Percentiles rank a stretch among this genome's conserved stretches.
phyloP scores from a whole-genome alignment of 2,797 vertebrate species.

The Somateria mollissima region DNA sequence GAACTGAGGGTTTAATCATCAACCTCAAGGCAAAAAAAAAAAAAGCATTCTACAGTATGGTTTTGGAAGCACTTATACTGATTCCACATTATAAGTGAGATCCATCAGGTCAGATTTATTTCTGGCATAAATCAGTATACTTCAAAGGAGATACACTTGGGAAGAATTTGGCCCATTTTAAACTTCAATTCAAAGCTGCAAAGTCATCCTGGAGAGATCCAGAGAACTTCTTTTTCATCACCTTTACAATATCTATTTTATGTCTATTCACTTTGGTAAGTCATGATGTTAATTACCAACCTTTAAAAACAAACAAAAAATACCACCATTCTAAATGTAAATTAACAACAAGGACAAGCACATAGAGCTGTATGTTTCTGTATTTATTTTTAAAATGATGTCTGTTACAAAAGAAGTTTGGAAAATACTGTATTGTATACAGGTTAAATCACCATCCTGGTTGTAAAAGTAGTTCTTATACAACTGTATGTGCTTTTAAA shows the following conservation, averaged over 20 bases:
- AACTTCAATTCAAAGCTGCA: background rate
- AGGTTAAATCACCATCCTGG: background rate
- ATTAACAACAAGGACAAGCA: accelerated
- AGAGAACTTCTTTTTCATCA: background rate
- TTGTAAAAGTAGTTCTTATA: background rate
- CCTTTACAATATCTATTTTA: background rate
- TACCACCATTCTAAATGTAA: background rate
- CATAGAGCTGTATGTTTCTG: background rate
- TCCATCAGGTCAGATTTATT: background rate
- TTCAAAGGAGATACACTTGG: background rate
- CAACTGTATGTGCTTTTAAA: background rate
- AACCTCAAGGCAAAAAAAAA: conserved; percentile 2
- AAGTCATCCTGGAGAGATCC: background rate
- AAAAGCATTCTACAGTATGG: background rate
- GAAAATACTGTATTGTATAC: background rate
- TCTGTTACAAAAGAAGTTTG: background rate
- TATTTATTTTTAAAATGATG: background rate
- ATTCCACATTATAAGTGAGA: background rate
- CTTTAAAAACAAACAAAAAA: background rate
- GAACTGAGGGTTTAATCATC: conserved; percentile 16
- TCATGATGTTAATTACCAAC: background rate
- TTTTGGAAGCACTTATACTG: background rate
- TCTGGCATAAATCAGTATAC: background rate
- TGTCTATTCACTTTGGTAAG: background rate
- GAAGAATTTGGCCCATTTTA: background rate